These are phyloP conservation scores for Thera britannica DNA, from an alignment of 2,888 invertebrate genomes.

Conservation along the genomic window DNA sequence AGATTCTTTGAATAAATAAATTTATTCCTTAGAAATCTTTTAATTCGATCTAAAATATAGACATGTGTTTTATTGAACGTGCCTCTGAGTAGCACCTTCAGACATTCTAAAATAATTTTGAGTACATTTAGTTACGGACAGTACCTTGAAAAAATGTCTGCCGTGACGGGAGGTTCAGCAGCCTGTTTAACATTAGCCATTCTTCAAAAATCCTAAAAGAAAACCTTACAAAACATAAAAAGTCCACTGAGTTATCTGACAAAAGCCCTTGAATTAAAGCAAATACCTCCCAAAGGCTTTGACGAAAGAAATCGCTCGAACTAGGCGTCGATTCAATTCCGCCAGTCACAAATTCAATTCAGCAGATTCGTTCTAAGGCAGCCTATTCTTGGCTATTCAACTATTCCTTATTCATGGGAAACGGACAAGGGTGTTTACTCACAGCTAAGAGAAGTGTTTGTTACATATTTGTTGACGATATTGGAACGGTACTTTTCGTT, in stretches of 20 bases:
- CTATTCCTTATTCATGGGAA: conserved; percentile 12
- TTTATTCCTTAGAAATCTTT: no score
- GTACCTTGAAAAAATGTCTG: no score
- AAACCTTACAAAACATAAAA: not conserved
- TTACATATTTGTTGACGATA: not conserved
- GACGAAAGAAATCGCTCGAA: conserved; percentile 30
- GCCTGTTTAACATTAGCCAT: no score
- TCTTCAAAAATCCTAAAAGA: not conserved
- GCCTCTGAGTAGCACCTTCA: no score
- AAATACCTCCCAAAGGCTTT: conserved; percentile 20
- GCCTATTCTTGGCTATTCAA: conserved; percentile 21
- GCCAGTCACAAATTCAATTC: conserved; percentile 32
- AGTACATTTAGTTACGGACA: no score
- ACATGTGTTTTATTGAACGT: no score
- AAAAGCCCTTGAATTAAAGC: conserved; percentile 29
- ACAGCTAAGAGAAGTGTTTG: conserved; percentile 1
- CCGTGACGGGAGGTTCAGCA: no score
- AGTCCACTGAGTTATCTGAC: conserved; percentile 14
- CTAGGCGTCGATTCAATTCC: conserved; percentile 40
- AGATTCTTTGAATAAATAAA: no score
- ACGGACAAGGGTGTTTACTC: not conserved
- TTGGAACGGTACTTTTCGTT: not conserved
- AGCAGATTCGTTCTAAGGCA: conserved; percentile 22
- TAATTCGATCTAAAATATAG: no score
- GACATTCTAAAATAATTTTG: no score